Base-by-base conservation (phyloP, 1,140 invertebrate species). In the Drosophila bocki region DNA sequence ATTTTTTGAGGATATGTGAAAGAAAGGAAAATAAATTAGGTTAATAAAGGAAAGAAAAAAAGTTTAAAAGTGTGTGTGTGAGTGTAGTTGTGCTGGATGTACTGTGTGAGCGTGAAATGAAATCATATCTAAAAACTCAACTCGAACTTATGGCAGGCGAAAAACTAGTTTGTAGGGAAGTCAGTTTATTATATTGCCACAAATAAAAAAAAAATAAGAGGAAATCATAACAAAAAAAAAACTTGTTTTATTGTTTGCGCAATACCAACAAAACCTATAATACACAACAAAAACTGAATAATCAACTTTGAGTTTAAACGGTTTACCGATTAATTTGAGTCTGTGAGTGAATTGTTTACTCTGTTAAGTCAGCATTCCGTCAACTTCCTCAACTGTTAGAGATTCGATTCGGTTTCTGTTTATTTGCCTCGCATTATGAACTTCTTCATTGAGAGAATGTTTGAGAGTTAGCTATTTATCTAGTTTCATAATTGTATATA, bases 191-290 rank as follows among this genome's bases (percentile, higher is more conserved):
- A 35, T 13, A 22, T 22, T 35, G 22, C 19, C 11, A 53, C 26
- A 47, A 41, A 3, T 33, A 44, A 41, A 3, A 57, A 57, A 62
- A 78, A 68, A 60, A 26, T 32, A 53, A 13, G 33, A 39, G 51
- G 53, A 56, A 67, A 63, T 19, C 8, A 29, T 17, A 58, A 12
- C 37, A 60, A 50, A 56, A 64, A 72, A 75, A 81, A 75, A 86
- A 82, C 74, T 81, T 62, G 69, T 35, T 50, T 60, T 79, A 80
- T 75, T 79, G 77, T 87, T 82, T 87, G 51, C 64, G 75, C 67
- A 62, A 74, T 53, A 51, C 37, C 35, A 50, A 68, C 56, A 60
- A 58, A 53, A 56, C 22, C 45, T 7, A 75, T n/a, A 75, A 75
- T 2, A 57, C 12, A 72, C 69, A 67, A 68, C 78, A 78, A 65